Evolutionary conservation across 2,113 vertebrate species (phyloP).

Genomic region (Scopus umbretta): DNA sequence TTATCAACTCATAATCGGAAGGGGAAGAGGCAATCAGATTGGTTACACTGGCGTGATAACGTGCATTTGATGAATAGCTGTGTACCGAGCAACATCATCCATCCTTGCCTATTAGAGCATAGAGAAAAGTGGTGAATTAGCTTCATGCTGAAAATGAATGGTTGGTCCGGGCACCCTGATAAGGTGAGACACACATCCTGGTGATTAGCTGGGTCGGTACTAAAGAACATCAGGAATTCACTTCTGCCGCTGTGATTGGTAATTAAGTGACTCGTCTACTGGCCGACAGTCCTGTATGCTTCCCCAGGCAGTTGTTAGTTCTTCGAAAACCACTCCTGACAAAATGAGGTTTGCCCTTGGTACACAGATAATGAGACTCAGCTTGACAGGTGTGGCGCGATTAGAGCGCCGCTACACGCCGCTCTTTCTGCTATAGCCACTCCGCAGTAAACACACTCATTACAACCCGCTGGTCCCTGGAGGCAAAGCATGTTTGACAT

Average conservation of each 20-base stretch:
- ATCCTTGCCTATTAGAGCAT: background rate
- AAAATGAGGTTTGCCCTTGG: conserved; percentile 89
- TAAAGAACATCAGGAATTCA: conserved; percentile 78
- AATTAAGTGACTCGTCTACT: conserved; percentile 96
- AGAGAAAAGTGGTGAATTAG: background rate
- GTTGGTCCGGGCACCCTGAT: background rate
- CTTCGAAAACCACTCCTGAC: conserved; percentile 85
- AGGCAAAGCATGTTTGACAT: conserved; percentile 99
- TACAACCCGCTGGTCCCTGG: conserved; percentile 84
- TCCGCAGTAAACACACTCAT: conserved; percentile 94
- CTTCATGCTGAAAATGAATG: background rate
- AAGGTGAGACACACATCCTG: background rate
- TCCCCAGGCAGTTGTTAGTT: conserved; percentile 84
- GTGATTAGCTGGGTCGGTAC: conserved; percentile 50
- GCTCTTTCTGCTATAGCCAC: conserved; percentile 76
- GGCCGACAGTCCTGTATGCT: conserved; percentile 82
- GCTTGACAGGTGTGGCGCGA: conserved; percentile 94
- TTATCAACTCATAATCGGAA: conserved; percentile 2
- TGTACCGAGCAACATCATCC: conserved; percentile 31
- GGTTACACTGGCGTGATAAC: background rate
- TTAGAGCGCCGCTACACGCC: conserved; percentile 83
- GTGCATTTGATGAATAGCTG: conserved; percentile 4
- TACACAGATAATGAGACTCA: conserved; percentile 88
- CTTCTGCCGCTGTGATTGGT: conserved; percentile 75
- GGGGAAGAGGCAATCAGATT: background rate